These are phyloP conservation scores for Lagria hirta DNA, from an alignment of 2,888 invertebrate species.

Conservation along the genomic window DNA sequence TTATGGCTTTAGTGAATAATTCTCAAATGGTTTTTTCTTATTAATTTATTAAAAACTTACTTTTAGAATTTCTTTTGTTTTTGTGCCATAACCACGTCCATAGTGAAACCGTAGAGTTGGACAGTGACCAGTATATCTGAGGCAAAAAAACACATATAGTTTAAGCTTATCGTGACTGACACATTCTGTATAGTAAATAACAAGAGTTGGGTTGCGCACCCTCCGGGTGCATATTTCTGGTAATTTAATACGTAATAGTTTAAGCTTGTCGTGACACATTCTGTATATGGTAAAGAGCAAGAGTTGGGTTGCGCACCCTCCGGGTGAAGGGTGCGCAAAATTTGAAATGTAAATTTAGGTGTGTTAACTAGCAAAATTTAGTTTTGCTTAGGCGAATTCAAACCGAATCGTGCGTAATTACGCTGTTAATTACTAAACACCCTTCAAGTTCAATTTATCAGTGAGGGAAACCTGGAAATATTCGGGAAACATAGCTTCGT, in stretches of 20 bases:
- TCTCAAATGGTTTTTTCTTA: neutral
- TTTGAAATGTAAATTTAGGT: too few relatives aligned
- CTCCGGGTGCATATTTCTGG: too few relatives aligned
- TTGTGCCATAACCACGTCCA: constrained; percentile 71
- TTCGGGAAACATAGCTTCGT: constrained; percentile 16
- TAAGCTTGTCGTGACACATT: too few relatives aligned
- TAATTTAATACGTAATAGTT: too few relatives aligned
- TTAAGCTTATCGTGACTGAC: neutral
- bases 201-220: too few relatives aligned
- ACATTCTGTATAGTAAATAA: neutral
- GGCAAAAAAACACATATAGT: constrained; percentile 3
- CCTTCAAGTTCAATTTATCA: constrained; percentile 11
- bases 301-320: too few relatives aligned
- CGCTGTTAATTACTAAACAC: constrained; percentile 11
- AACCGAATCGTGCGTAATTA: constrained; percentile 7
- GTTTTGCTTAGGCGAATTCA: too few relatives aligned
- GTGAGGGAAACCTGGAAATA: constrained; percentile 13
- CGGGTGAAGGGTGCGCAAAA: too few relatives aligned
- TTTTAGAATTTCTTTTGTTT: constrained; percentile 67
- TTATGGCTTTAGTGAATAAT: neutral
- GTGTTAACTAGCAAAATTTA: too few relatives aligned
- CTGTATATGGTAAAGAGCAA: too few relatives aligned
- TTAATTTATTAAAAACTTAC: constrained; percentile 45
- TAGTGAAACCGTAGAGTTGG: constrained; percentile 70
- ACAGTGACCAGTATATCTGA: constrained; percentile 72